Base-by-base conservation (phyloP, 2,113 vertebrate genomes). In the Dissostichus mawsoni region DNA sequence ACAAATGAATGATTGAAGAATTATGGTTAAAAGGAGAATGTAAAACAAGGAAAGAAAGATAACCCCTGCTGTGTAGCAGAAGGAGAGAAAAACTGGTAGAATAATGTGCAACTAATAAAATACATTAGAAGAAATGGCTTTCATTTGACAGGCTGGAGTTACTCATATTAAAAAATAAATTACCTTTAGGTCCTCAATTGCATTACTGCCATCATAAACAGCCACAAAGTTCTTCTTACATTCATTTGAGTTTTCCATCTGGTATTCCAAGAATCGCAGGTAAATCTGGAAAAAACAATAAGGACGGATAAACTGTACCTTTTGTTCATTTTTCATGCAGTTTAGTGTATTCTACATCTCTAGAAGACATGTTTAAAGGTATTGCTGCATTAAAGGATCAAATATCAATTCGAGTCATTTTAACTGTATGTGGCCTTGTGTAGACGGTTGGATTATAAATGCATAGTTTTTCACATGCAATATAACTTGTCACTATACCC, bases 191-290 rank as follows among this genome's bases (percentile, higher is more conserved):
- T 99, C 97, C 69, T 99, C 97, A 47, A 99, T 99, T 23, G 97
- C 96, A 36, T 96, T 98, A 74, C 97, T 98, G 71, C 97, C 98
- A 25, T 99, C 98, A 8, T 99, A 99, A 11, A 99, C 95, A 1
- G 98, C 98, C 71, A 99, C 97, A 58, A 99, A 99, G 91, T 99
- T 99, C 83, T 97, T 96, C 90, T 99, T 99, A 93, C 98, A 99
- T 76, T 99, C 98, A 9, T 99, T 99, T 13, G 98, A 99, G 82
- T 99, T 96, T 87, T 99, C 97, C 97, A 99, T 96, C 81, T 99
- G 98, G 74, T 99, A 99, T 81, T 99, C 98, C 29, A 99, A 91
- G 82, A 99, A 99, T 55, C 97, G 93, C 76, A 99, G 93, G 70
- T 97, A 99, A 87, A 99, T 98, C 98, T 99, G 92, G 13, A 76